Evolutionary conservation across 2,797 vertebrate species (phyloP), one percentile per base, ranked within the genome.

Genomic region (Leuciscus waleckii): DNA sequence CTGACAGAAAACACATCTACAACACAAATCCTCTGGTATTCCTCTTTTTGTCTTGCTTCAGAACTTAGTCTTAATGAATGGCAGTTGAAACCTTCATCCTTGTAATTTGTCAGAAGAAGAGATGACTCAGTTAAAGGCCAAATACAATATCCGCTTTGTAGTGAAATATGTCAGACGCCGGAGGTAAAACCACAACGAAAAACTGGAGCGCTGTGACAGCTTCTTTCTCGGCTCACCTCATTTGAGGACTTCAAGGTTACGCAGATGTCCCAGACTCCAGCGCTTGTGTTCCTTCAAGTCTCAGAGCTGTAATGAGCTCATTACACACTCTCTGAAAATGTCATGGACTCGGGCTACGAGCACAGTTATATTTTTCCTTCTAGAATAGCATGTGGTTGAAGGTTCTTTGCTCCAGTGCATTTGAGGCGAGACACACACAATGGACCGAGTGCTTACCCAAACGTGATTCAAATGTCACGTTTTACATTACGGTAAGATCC

Each of bases 221-320:
- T 81, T 69, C 63, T 71, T 69, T 83, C 63, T 76, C 58, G 41
- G 54, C 76, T 77, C 73, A 70, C 70, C 73, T 89, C 73, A 63
- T 89, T 84, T 71, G 51, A 82, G 80, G 80, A 82, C 81, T 78
- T 84, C 81, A 84, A 86, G 84, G 87, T 88, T 86, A 79, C 81
- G 54, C 74, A 70, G 79, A 85, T 63, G 75, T 82, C 85, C 83
- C 75, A 51, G 75, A 49, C 69, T 51, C 41, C 39, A 67, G 71
- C 2, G 35, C 76, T 63, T 75, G 78, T 43, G 37, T 80, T 81
- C 84, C 84, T 83, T 79, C 41, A 58, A 86, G 83, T 67, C 84
- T 89, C 77, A 63, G 76, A 65, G 71, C 69, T 82, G 46, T 82
- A 81, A 87, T 86, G 79, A 84, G 78, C 78, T 84, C 75, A 80